phyloP scores from a whole-genome alignment of 2,797 vertebrate species.

The Chelonia mydas region DNA sequence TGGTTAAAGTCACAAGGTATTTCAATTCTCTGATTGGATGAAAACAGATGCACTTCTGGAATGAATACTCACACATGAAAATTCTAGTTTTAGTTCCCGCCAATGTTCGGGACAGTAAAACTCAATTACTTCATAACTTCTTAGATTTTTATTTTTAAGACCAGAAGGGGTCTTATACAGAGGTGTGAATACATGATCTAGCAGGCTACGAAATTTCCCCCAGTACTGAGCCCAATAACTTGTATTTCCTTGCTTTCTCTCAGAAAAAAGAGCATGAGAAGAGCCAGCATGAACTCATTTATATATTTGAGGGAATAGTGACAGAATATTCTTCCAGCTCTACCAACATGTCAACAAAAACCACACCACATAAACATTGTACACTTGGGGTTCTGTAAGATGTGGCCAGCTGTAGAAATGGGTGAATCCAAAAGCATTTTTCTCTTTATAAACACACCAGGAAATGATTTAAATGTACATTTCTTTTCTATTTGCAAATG shows the following conservation, averaged over 20 bases:
- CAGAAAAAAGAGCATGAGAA: conserved; percentile 23
- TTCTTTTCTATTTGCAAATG: not conserved
- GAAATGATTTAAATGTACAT: fast-evolving
- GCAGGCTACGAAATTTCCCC: not conserved
- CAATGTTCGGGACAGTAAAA: not conserved
- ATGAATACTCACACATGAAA: not conserved
- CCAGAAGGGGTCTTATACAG: not conserved
- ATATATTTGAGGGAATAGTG: conserved; percentile 15
- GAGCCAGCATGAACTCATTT: not conserved
- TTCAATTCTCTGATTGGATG: conserved; percentile 28
- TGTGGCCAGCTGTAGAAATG: not conserved
- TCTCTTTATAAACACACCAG: not conserved
- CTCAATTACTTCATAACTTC: not conserved
- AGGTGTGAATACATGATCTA: too few species aligned
- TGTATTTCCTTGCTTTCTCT: not conserved
- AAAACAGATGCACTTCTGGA: conserved; percentile 13
- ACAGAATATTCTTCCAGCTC: conserved; percentile 13
- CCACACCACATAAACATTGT: not conserved
- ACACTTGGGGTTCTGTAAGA: not conserved
- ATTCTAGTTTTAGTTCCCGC: not conserved
- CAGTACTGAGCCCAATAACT: not conserved
- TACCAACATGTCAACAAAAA: not conserved
- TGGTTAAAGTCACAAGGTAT: conserved; percentile 3
- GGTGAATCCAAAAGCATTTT: not conserved
- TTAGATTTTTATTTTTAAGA: not conserved